Evolutionary conservation across 1,140 invertebrate genomes (phyloP), one percentile per base, ranked within the genome.

Genomic region (Psilanteris sp.): DNA sequence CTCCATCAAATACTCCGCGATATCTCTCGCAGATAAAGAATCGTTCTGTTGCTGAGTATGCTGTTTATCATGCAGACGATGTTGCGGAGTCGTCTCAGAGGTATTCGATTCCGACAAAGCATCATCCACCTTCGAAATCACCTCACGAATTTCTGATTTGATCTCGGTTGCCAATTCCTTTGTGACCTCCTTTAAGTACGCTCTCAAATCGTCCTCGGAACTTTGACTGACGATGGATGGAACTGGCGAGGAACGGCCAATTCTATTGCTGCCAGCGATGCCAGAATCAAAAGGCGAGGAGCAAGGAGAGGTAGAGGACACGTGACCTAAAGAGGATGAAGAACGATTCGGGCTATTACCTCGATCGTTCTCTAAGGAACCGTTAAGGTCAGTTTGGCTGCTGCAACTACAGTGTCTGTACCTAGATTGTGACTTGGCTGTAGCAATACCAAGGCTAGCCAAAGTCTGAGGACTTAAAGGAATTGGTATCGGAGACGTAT

Each of bases 91-190:
- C 1, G 79, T 79, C 31, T 88, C 86, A 0, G 79, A 83, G 0
- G 80, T 78, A 11, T 82, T 87, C 1, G 90, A 91, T 79, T 93
- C 93, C 14, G 93, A 93, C 1, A 94, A 81, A 18, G 92, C 93
- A 81, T 94, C 93, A 64, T 94, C 93, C 0, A 95, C 93, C 83
- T 92, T 92, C 0, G 92, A 93, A 44, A 94, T 94, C 0, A 95
- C 93, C 85, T 92, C 93, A 1, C 93, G 87, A 13, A 95, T 93
- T 89, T 94, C 93, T 2, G 93, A 94, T 82, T 94, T 95, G 4
- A 95, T 93, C 84, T 94, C 93, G 4, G 93, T 94, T 0, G 93
- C 93, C 34, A 94, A 85, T 87, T 94, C 93, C 86, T 92, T 93
- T 0, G 93, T 93, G 74, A 93, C 91, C 84, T 93, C 93, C 76